Evolutionary conservation across 2,113 vertebrate genomes (phyloP).

Genomic region (Xiphorhynchus elegans): DNA sequence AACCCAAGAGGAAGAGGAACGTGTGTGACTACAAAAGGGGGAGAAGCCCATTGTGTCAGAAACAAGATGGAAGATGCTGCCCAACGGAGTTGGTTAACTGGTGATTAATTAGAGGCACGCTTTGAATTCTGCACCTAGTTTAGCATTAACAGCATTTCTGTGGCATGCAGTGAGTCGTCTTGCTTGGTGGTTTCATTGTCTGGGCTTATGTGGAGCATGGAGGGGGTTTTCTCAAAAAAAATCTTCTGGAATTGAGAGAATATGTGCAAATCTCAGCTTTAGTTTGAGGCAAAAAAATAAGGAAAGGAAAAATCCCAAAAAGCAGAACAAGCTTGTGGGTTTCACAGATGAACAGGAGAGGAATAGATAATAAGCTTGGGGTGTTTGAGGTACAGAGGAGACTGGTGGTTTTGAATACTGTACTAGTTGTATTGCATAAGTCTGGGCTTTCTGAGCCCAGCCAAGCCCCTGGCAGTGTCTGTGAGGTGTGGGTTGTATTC

Average conservation of each 20-base stretch:
- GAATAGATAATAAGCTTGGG: neutral
- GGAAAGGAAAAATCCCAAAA: neutral
- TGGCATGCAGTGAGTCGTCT: neutral
- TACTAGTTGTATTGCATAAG: accelerated
- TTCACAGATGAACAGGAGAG: neutral
- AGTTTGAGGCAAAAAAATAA: neutral
- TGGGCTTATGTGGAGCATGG: neutral
- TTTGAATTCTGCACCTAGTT: slow-evolving; percentile 41
- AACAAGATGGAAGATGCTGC: slow-evolving; percentile 53
- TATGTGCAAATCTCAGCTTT: neutral
- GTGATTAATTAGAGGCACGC: slow-evolving; percentile 66
- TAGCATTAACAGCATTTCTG: slow-evolving; percentile 5
- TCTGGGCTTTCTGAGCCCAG: neutral
- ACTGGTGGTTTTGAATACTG: accelerated
- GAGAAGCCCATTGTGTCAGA: slow-evolving; percentile 40
- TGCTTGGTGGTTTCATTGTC: slow-evolving; percentile 24
- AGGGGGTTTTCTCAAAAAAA: neutral
- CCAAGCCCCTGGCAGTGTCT: neutral
- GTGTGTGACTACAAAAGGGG: slow-evolving; percentile 43
- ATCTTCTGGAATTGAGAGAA: neutral
- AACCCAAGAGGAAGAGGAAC: slow-evolving; percentile 50
- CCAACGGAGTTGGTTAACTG: neutral
- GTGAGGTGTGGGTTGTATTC: slow-evolving; percentile 57
- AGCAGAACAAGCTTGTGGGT: neutral
- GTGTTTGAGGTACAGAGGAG: neutral